Base-by-base conservation (phyloP, 2,888 invertebrate species). In the Pimpla rufipes region DNA sequence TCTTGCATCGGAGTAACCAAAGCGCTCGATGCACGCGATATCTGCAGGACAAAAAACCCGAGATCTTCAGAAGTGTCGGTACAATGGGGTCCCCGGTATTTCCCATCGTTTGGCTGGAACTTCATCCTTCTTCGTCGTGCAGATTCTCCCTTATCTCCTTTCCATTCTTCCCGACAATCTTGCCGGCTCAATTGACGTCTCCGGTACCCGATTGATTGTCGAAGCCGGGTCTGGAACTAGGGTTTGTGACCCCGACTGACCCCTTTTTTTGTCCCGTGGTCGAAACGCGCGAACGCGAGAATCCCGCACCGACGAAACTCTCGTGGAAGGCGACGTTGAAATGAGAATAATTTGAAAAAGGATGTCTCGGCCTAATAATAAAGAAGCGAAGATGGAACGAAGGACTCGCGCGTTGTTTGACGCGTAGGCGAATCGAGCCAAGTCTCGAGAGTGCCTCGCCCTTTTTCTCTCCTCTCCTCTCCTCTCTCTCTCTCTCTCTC, bases 401-500 rank as follows among this genome's bases (percentile, higher is more conserved):
- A 59, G 47, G 35, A 75, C 47, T 13, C 47, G 81, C 74, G 86
- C 80, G 85, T 85, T 82, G 88, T 86, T 89, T 89, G 88, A 89
- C 89, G 92, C 93, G 92, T 93, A 93, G 93, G 93, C 93, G 93
- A 92, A 90, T 90, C 87, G 87, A 89, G 90, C 88, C 86, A 76
- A 83, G 87, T 87, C 85, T 74, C 79, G 78, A 79, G 79, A 83
- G 79, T 83, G 87, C 86, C 87, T 86, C 85, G 87, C 87, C 86
- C 85, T 83, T 83, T 83, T 83, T 83, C 73, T 77, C 67, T 40
- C 21, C 79, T 79, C 55, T 23, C 62, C 71, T 55, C 52, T 18
- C 74, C 55, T 57, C 37, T 37, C 37, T 45, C 45, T 35, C 52
- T 67, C 35, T 52, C 52, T 40, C 29, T 71, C 37, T 2, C 29